Conservation (phyloP, 2,113 vertebrate genomes). For the Vulpes ferrilata region DNA sequence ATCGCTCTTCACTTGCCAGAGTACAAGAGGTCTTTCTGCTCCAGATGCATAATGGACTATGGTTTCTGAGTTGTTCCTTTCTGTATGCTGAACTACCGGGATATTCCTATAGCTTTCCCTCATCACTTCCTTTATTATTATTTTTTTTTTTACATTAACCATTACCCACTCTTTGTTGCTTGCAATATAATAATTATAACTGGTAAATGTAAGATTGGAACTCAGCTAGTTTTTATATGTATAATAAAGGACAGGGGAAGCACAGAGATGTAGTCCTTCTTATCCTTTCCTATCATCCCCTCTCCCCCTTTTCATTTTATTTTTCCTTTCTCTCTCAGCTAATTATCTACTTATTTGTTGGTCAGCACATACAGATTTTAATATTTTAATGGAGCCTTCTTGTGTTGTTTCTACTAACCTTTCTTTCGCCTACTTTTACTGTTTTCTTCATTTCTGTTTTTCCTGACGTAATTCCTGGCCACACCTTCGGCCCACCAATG, state of each 20-base stretch:
- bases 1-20: not conserved
- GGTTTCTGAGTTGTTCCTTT: not conserved
- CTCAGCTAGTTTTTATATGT: not conserved
- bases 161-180: not conserved
- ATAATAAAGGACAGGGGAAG: not conserved
- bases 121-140: not conserved
- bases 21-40: not conserved
- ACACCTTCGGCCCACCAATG: not conserved
- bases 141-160: not conserved
- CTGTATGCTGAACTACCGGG: not conserved
- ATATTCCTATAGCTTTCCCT: not conserved
- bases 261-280: accelerated
- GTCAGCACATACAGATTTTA: not conserved
- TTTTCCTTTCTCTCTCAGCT: not conserved
- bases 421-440: not conserved
- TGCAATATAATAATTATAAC: not conserved
- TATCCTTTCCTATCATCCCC: not conserved
- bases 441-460: not conserved
- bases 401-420: not conserved
- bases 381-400: not conserved
- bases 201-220: not conserved
- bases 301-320: not conserved
- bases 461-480: not conserved
- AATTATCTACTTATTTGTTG: not conserved
- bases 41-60: not conserved